Percentiles rank a stretch among this genome's conserved stretches.
These are phyloP conservation scores for Papilio machaon DNA, from an alignment of 1,140 invertebrate genomes.

Conservation along the genomic window DNA sequence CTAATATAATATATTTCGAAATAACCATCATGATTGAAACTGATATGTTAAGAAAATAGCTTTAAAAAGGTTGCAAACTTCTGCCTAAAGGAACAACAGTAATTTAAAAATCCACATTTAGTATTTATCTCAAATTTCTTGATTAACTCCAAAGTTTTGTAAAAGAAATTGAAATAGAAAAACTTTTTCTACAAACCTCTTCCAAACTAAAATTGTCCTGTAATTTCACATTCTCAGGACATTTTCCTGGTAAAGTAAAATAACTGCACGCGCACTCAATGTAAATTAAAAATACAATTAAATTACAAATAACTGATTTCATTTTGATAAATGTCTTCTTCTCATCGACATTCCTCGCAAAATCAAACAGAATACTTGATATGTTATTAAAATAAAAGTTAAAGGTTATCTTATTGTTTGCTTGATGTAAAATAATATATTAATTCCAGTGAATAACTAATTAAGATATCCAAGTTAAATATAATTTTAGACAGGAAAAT, in stretches of 20 bases:
- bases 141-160: no score
- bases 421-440: background rate
- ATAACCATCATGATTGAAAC: no score
- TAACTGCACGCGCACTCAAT: conserved; percentile 57
- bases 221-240: conserved; percentile 64
- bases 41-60: no score
- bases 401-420: conserved; percentile 34
- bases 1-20: no score
- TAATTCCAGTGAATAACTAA: background rate
- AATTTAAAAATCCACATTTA: no score
- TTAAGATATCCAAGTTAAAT: background rate
- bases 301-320: conserved; percentile 22
- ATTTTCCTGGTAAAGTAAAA: conserved; percentile 67
- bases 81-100: no score
- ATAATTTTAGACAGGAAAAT: background rate
- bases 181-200: conserved; percentile 57
- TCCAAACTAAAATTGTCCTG: conserved; percentile 65
- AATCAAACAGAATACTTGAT: background rate
- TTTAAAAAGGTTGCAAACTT: no score
- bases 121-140: no score
- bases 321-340: conserved; percentile 20
- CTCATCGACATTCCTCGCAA: background rate
- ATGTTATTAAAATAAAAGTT: conserved; percentile 31
- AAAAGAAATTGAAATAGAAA: no score
- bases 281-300: conserved; percentile 50